Percentiles rank a stretch among this genome's conserved stretches.
These are phyloP conservation scores for Takifugu flavidus DNA, from an alignment of 2,113 vertebrate genomes.

Conservation along the genomic window DNA sequence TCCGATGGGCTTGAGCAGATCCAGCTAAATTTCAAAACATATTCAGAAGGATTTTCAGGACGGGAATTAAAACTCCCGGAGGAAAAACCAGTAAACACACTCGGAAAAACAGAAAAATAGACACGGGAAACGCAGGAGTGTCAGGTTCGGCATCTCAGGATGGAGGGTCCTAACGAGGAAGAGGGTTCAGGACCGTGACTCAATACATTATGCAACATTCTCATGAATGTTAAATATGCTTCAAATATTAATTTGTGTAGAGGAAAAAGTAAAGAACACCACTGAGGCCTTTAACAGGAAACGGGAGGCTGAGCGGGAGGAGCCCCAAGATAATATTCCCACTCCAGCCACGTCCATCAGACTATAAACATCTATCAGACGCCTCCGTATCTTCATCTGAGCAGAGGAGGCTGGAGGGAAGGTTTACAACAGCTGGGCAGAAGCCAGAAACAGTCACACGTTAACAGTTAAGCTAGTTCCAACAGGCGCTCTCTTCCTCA, in stretches of 20 bases:
- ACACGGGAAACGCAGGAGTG: not conserved
- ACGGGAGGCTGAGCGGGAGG: not conserved
- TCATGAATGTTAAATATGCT: conserved; percentile 21
- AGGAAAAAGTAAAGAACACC: not conserved
- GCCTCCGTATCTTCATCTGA: conserved; percentile 24
- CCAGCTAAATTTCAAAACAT: conserved; percentile 52
- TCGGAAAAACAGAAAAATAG: not conserved
- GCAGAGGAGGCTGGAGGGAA: conserved; percentile 11
- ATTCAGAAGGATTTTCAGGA: conserved; percentile 44
- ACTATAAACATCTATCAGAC: conserved; percentile 16
- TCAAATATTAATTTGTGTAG: conserved; percentile 42
- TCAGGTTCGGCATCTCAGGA: too few relatives aligned
- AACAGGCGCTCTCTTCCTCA: too few relatives aligned
- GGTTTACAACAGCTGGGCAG: conserved; percentile 28
- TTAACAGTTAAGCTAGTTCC: too few relatives aligned
- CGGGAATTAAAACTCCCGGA: conserved; percentile 33
- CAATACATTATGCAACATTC: conserved; percentile 45
- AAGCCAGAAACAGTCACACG: conserved; percentile 16
- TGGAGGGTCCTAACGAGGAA: conserved; percentile 5
- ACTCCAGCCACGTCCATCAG: not conserved
- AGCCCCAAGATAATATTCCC: not conserved
- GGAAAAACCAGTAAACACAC: conserved; percentile 12
- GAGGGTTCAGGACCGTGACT: conserved; percentile 6
- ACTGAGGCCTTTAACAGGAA: not conserved
- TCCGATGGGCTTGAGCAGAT: conserved; percentile 33